Percentiles rank a stretch among this genome's conserved stretches.
These are phyloP conservation scores for Galaxea fascicularis DNA, from an alignment of 92 coral and sea anemone genomes.

Conservation along the genomic window DNA sequence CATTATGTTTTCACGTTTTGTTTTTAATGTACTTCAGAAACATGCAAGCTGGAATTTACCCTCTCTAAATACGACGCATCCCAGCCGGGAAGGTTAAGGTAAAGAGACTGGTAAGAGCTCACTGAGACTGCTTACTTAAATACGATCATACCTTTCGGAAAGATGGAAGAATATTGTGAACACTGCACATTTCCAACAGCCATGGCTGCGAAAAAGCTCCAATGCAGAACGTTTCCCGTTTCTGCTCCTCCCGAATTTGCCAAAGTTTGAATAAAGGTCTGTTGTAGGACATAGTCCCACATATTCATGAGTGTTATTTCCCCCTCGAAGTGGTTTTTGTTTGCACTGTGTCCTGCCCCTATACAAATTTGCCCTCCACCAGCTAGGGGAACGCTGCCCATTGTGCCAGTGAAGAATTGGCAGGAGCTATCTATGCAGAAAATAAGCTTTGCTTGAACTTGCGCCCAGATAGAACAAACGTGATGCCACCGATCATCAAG, in stretches of 20 bases:
- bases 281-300: constrained; percentile 47
- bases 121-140: too few species aligned
- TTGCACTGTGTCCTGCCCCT: neutral
- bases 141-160: constrained; percentile 40
- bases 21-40: too few species aligned
- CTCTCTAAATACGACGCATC: too few species aligned
- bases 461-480: constrained; percentile 47
- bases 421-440: constrained; percentile 10
- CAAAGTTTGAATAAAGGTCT: constrained; percentile 1
- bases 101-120: too few species aligned
- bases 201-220: constrained; percentile 57
- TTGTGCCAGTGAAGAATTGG: neutral
- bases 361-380: constrained; percentile 4
- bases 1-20: too few species aligned
- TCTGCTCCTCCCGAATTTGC: constrained; percentile 35
- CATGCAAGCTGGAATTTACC: too few species aligned
- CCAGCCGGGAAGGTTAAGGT: neutral
- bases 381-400: neutral
- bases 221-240: constrained; percentile 61
- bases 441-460: neutral
- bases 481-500: constrained; percentile 64
- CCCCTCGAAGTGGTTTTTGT: neutral
- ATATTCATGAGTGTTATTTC: constrained; percentile 48
- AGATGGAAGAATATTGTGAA: constrained; percentile 39
- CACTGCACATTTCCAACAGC: constrained; percentile 2